Conservation (phyloP, 2,888 invertebrate species). For the Troglohyphantes excavatus region DNA sequence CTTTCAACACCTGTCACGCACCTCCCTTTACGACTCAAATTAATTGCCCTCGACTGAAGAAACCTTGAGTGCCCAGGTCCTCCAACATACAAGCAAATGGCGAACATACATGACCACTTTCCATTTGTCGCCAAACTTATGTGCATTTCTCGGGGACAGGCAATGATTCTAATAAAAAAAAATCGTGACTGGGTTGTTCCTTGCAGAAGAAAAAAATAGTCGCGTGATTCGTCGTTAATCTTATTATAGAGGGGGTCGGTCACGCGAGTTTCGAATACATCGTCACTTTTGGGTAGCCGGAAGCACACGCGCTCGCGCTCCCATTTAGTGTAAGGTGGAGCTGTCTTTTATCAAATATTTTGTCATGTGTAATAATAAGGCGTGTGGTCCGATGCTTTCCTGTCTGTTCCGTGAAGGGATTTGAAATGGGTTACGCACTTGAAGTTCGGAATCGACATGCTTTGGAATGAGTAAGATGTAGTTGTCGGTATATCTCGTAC, state of each 20-base stretch:
- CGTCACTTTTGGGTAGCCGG: slow-evolving; percentile 29
- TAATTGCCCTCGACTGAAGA: not conserved
- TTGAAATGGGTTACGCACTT: no score
- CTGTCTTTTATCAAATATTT: slow-evolving; percentile 37
- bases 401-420: not conserved
- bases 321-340: slow-evolving; percentile 1
- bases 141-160: not conserved
- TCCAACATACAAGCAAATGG: not conserved
- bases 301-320: not conserved
- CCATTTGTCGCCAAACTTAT: not conserved
- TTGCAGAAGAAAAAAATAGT: not conserved
- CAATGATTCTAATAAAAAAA: not conserved
- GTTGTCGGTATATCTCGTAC: no score
- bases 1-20: slow-evolving; percentile 9
- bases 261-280: slow-evolving; percentile 57
- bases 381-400: not conserved
- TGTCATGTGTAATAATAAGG: slow-evolving; percentile 33
- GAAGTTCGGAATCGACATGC: no score
- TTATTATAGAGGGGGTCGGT: slow-evolving; percentile 41
- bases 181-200: slow-evolving; percentile 49
- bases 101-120: not conserved
- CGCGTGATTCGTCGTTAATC: slow-evolving; percentile 54
- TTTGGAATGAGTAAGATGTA: no score
- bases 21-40: not conserved
- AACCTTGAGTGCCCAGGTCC: not conserved